Base-by-base conservation (phyloP, 2,888 invertebrate species). In the Zele albiditarsus region DNA sequence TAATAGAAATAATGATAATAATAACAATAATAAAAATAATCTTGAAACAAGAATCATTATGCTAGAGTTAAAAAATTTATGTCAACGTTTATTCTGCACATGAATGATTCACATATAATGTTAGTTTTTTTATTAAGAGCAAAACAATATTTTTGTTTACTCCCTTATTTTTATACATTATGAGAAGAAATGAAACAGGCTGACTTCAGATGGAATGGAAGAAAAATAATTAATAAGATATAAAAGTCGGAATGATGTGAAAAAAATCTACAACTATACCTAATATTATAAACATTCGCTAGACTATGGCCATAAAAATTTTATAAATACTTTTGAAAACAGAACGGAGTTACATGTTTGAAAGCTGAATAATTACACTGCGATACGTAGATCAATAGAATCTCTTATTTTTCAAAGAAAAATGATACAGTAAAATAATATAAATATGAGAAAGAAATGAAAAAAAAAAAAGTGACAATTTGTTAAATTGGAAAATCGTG, bases 81-180 rank as follows among this genome's bases (percentile, higher is more conserved):
- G 78, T 78, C 72, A 69, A 77, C 57, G 74, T 74, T 79, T 69
- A 46, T 71, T 73, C 68, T 63, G 63, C 67, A 76, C 53, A 63
- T 66, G 60, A 67, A 70, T 68, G 73, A 58, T 74, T 77, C 73
- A 78, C 73, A 70, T 60, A 76, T 75, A 80, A 81, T 78, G 78
- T 80, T 81, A 82, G 79, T 78, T 84, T 85, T 85, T 85, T 84
- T 84, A 86, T 82, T 82, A 78, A 85, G 80, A 85, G 82, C 75
- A 82, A 82, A 83, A 83, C 80, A 77, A 86, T 87, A 87, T 87
- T 87, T 85, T 87, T 85, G 85, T 87, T 87, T 86, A 82, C 82
- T 84, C 80, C 81, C 84, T 87, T 87, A 87, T 87, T 87, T 87
- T 87, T 87, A 84, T 86, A 86, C 82, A 80, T 82, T 80, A 73